Conservation (phyloP, 2,113 vertebrate genomes). For the Gavialis gangeticus region DNA sequence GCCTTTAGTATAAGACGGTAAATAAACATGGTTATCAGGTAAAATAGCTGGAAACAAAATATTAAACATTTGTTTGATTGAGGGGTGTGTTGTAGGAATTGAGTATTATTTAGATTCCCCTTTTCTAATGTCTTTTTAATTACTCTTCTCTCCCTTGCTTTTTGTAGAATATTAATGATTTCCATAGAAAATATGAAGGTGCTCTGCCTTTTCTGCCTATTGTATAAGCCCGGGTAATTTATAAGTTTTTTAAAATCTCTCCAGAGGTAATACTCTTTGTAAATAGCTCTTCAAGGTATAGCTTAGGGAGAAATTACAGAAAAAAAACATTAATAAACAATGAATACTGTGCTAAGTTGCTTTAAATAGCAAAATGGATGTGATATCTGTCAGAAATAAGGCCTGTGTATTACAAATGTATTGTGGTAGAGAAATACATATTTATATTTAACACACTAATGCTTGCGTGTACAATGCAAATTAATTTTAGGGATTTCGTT, state of each 20-base stretch:
- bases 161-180: not conserved
- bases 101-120: not conserved
- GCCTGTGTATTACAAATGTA: not conserved
- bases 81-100: not conserved
- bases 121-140: not conserved
- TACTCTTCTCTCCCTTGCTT: not conserved
- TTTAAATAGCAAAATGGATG: not conserved
- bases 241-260: not conserved
- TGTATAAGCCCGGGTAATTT: not conserved
- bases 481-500: not conserved
- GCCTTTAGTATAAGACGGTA: slow-evolving; percentile 4
- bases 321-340: not conserved
- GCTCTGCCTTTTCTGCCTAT: fast-evolving
- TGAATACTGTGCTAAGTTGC: not conserved
- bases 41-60: slow-evolving; percentile 6
- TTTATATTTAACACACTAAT: fast-evolving
- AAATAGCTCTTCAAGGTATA: not conserved
- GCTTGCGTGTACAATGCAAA: not conserved
- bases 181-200: not conserved
- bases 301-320: not conserved
- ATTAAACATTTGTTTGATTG: not conserved
- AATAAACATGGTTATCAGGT: slow-evolving; percentile 9
- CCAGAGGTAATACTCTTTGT: not conserved
- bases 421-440: not conserved
- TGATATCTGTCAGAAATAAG: not conserved